Evolutionary conservation across 2,797 vertebrate genomes (phyloP), one percentile per base, ranked within the genome.

Genomic region (Paguma larvata): DNA sequence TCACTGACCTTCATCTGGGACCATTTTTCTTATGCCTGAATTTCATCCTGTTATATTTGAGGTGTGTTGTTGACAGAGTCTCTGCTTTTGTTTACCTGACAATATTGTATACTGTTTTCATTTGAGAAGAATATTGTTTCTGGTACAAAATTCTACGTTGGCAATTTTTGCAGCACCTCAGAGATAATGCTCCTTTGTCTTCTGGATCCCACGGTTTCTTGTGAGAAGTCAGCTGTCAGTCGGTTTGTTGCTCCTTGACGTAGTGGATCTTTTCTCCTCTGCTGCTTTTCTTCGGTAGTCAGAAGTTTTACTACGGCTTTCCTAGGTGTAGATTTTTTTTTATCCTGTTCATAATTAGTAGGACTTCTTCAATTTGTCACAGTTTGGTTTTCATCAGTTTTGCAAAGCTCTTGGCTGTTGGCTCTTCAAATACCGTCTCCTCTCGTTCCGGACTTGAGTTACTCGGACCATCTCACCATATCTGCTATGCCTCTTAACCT

Each of bases 1-100:
- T 67, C 75, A 32, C 6, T 82, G 30, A 65, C 23, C 44, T 92
- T 82, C 30, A 13, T 56, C 78, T 91, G 65, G 51, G n/a, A 87
- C 51, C 18, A 53, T 93, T 87, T 95, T 92, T 90, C 41, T 85
- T 94, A 59, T 77, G 19, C 34, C 25, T 89, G 44, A 82, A 53
- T 16, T 75, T 85, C 6, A 79, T 27, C 68, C 34, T 70, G 3
- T 51, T 65, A 5, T 34, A 27, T 16, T 41, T 70, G 41, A 94
- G 34, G 38, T 83, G 53, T 87, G 18, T 56, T 62, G 44, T 34
- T 68, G 13, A 85, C 27, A 67, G 23, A 62, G 59, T 44, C 38
- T 85, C 12, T 38, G 44, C 32, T 89, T 85, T 68, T 67, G 13
- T 85, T 95, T 44, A 34, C n/a, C 27, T 59, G 18, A 27, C 82